phyloP scores from a whole-genome alignment of 92 coral and sea anemone genomes.

The Parazoanthus atlanticus region DNA sequence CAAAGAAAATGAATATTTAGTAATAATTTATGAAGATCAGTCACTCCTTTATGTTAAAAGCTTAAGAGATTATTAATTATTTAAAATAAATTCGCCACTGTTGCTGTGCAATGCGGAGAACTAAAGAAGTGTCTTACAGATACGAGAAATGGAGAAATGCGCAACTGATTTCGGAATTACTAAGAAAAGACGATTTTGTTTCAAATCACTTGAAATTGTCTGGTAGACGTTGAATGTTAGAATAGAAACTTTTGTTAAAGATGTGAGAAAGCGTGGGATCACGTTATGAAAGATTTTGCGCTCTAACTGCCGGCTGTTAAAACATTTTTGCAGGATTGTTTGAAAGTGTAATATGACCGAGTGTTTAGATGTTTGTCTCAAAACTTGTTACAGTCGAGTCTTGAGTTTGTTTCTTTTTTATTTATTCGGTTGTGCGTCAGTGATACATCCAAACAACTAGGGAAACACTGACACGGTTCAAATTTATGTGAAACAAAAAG shows the following conservation, averaged over 20 bases:
- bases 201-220: neutral
- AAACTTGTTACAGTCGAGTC: neutral
- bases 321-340: neutral
- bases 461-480: neutral
- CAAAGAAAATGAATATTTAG: neutral
- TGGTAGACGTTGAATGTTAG: neutral
- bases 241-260: neutral
- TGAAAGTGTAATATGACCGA: neutral
- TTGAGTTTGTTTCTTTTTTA: neutral
- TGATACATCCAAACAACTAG: neutral
- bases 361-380: neutral
- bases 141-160: neutral
- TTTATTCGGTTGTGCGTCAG: neutral
- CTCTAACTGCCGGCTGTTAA: neutral
- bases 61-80: constrained; percentile 21
- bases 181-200: neutral
- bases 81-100: constrained; percentile 1
- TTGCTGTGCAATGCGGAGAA: neutral
- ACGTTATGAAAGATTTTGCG: neutral
- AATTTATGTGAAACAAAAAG: neutral
- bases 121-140: neutral
- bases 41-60: neutral
- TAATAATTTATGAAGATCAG: neutral
- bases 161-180: neutral
- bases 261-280: neutral